Evolutionary conservation across 1,140 invertebrate genomes (phyloP).

Genomic region (Tetragonula clypearis): DNA sequence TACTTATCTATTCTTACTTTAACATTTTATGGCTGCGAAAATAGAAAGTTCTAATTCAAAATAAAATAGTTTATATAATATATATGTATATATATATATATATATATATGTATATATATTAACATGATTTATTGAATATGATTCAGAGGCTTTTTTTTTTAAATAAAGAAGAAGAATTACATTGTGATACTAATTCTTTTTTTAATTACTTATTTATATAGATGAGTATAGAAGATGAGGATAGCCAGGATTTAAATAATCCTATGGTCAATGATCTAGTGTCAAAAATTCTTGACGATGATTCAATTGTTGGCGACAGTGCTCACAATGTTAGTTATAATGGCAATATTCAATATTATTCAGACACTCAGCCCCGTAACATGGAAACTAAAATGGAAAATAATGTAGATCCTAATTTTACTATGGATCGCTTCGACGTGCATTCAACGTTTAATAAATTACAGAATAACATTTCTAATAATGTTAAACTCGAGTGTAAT

Average conservation of each 20-base stretch:
- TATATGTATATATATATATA: no score
- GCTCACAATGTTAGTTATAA: constrained; percentile 74
- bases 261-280: constrained; percentile 86
- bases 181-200: constrained; percentile 7
- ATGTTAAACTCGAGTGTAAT: constrained; percentile 67
- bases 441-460: constrained; percentile 56
- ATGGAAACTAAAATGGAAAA: constrained; percentile 41
- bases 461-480: constrained; percentile 58
- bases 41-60: background rate
- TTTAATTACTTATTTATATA: constrained; percentile 60
- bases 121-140: no score
- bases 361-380: constrained; percentile 43
- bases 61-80: background rate
- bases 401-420: constrained; percentile 23
- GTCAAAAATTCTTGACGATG: constrained; percentile 85
- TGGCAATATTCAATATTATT: constrained; percentile 63
- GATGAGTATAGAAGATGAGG: constrained; percentile 82
- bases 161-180: background rate
- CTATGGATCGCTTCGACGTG: constrained; percentile 45
- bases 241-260: constrained; percentile 81
- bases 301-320: constrained; percentile 79
- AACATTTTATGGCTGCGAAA: background rate
- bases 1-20: background rate
- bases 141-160: background rate
- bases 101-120: no score